Evolutionary conservation across 2,113 vertebrate genomes (phyloP).

Genomic region (Chroicocephalus ridibundus): DNA sequence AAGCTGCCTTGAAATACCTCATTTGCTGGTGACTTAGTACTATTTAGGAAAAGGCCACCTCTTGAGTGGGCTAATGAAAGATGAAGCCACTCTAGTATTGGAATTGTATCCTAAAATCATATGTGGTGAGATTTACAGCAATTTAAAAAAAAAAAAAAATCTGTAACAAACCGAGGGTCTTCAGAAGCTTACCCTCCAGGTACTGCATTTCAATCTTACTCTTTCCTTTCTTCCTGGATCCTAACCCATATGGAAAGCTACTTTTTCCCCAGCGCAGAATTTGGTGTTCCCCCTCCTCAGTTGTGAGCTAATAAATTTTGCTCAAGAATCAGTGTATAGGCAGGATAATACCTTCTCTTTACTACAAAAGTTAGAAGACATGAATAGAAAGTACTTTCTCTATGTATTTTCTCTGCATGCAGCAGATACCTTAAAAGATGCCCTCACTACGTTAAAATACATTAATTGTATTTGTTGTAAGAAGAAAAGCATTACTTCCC

Average conservation of each 20-base stretch:
- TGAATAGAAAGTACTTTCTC: background rate
- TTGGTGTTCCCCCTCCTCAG: background rate
- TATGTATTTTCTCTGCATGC: background rate
- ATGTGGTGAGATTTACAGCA: background rate
- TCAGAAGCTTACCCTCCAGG: background rate
- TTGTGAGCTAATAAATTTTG: background rate
- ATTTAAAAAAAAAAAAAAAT: background rate
- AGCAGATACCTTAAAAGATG: background rate
- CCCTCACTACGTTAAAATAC: background rate
- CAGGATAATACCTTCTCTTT: background rate
- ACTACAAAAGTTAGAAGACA: background rate
- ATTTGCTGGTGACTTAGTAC: background rate
- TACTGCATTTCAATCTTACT: background rate
- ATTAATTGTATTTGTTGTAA: background rate
- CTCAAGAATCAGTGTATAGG: background rate
- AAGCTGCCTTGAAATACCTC: background rate
- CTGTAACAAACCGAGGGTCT: background rate
- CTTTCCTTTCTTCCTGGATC: background rate
- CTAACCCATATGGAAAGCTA: background rate
- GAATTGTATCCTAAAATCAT: background rate
- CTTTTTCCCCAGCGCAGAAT: background rate
- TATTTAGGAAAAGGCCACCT: background rate
- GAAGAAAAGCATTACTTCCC: background rate
- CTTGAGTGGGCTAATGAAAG: background rate
- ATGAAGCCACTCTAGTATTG: background rate